phyloP scores from a whole-genome alignment of 2,113 vertebrate species.

The Bubo blakistoni region DNA sequence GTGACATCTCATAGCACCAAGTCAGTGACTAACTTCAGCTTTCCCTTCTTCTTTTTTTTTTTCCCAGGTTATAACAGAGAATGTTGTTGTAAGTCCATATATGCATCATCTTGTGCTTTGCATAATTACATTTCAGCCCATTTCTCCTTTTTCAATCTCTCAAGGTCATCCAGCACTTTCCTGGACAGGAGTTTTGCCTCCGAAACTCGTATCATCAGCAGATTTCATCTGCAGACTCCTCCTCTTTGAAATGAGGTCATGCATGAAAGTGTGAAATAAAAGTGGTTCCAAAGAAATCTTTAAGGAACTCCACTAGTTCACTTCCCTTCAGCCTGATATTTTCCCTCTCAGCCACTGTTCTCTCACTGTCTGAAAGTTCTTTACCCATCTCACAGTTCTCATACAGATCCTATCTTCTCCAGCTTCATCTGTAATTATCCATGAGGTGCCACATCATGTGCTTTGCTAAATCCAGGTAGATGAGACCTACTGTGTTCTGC shows the following conservation, averaged over 20 bases:
- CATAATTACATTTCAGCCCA: background rate
- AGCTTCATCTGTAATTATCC: background rate
- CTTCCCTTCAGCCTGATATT: background rate
- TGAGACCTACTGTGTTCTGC: background rate
- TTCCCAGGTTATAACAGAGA: background rate
- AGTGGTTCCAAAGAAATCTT: background rate
- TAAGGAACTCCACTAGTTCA: background rate
- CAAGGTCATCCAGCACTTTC: background rate
- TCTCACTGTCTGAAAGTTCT: background rate
- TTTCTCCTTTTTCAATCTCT: background rate
- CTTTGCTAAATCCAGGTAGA: background rate
- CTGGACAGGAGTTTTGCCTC: background rate
- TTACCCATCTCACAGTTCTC: background rate
- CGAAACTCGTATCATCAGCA: background rate
- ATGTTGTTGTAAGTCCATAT: background rate
- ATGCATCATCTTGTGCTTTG: background rate
- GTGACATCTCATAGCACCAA: background rate
- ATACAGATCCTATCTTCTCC: background rate
- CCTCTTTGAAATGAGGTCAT: background rate
- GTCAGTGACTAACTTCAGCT: background rate
- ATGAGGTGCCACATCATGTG: background rate
- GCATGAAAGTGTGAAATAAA: background rate
- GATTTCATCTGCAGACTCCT: rapidly evolving
- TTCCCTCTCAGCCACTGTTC: background rate
- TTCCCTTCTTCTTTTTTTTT: background rate